Evolutionary conservation across 1,140 invertebrate species (phyloP).

Genomic region (Arion vulgaris): DNA sequence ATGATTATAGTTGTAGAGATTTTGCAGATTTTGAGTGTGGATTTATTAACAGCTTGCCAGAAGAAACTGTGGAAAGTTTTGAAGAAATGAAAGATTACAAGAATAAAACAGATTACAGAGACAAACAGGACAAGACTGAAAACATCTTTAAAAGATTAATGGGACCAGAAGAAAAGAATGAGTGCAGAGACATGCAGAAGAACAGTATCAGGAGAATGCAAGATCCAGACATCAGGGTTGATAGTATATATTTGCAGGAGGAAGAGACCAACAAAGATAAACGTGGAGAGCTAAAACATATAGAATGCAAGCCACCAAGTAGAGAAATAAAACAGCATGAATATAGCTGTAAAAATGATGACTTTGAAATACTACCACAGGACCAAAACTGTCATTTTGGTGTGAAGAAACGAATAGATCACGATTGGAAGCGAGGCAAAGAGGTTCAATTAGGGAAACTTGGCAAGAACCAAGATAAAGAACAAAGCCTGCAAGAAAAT

Average conservation of each 20-base stretch:
- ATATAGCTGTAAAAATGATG: neutral
- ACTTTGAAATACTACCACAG: neutral
- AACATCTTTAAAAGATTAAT: neutral
- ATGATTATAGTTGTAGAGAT: too few species aligned
- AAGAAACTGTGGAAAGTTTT: too few species aligned
- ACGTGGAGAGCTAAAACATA: neutral
- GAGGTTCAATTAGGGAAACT: neutral
- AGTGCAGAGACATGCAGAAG: neutral
- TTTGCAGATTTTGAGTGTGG: too few species aligned
- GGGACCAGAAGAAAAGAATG: neutral
- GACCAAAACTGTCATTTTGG: too few species aligned
- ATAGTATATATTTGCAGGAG: neutral
- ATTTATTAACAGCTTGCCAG: too few species aligned
- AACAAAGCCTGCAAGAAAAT: neutral
- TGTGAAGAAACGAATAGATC: neutral
- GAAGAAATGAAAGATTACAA: too few species aligned
- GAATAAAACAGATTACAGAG: neutral
- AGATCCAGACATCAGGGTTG: neutral
- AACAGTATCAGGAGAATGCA: neutral
- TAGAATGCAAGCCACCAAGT: neutral
- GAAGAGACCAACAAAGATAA: neutral
- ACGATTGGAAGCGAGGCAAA: neutral
- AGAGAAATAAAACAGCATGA: neutral
- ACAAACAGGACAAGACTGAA: neutral
- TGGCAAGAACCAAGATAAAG: neutral